Evolutionary conservation across 1,140 invertebrate genomes (phyloP), one percentile per base, ranked within the genome.

Genomic region (Rhynchophorus ferrugineus): DNA sequence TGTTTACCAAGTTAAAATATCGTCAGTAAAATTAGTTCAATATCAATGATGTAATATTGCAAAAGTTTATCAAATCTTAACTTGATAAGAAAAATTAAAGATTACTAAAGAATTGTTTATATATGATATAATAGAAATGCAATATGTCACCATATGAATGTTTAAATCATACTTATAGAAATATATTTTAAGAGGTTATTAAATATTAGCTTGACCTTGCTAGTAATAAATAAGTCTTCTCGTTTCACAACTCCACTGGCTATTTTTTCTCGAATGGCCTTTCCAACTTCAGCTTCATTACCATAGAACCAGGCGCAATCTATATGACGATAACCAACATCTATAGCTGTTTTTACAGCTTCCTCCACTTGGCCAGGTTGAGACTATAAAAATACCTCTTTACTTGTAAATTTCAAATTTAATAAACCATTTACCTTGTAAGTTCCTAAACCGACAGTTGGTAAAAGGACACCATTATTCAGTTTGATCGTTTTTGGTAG

Each of bases 281-380:
- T 65, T 0, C 92, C 92, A 37, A 96, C 80, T 71, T 93, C 87
- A 13, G 71, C 65, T 69, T 97, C 92, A 59, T 91, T 95, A 47
- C 76, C 73, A 69, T 95, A 96, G 61, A 83, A 78, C 44, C 76
- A 77, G 22, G 92, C 92, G 65, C 89, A 91, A 68, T 97, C 93
- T 56, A 97, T 81, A 64, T 91, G 90, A 8, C 91, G 74, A 70
- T 96, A 97, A 3, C 92, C 92, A 38, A 75, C 71, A 54, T 87
- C 80, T 49, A 95, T 85, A 1, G 92, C 91, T 54, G 69, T 63
- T 49, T 71, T 73, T 0, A 88, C 77, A 18, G 83, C 83, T 62
- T 76, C 74, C 44, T 67, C 71, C 1, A 85, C 82, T 61, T 87
- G 77, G 33, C 77, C 79, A 18, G 78, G 69, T 44, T 75, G 69